phyloP scores from a whole-genome alignment of 2,888 invertebrate genomes.

The Eupithecia subumbrata region DNA sequence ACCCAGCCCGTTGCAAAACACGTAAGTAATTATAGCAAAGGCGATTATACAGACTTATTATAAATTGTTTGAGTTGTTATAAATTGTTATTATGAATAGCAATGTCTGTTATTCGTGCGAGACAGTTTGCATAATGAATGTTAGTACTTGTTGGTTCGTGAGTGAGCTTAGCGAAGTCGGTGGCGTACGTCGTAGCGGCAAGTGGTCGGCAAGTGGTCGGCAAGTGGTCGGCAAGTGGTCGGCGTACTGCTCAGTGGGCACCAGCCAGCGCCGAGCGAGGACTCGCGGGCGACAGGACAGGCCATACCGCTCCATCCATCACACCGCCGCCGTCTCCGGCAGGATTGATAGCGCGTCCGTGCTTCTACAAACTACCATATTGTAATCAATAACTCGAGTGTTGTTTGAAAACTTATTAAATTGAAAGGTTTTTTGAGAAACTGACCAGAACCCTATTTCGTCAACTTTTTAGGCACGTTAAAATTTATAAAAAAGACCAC shows the following conservation, averaged over 20 bases:
- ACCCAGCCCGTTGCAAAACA: conserved; percentile 20
- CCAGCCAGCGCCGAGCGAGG: too few relatives aligned
- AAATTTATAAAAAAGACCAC: too few relatives aligned
- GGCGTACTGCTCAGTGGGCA: background rate
- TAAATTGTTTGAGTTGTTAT: conserved; percentile 23
- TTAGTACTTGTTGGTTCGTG: conserved; percentile 8
- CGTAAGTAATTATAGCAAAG: conserved; percentile 26
- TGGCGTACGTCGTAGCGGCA: background rate
- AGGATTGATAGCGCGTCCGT: too few relatives aligned
- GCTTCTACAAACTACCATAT: too few relatives aligned
- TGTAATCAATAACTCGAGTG: too few relatives aligned
- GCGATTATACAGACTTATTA: conserved; percentile 21
- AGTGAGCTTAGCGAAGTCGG: background rate
- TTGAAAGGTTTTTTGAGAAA: too few relatives aligned
- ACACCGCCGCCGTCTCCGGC: too few relatives aligned
- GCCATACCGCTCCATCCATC: too few relatives aligned
- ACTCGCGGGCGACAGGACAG: too few relatives aligned
- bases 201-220: background rate
- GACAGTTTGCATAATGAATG: conserved; percentile 29
- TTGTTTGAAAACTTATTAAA: too few relatives aligned
- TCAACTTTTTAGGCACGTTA: too few relatives aligned
- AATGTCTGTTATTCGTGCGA: conserved; percentile 12
- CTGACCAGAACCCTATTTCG: too few relatives aligned
- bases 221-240: background rate
- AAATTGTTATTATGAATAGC: conserved; percentile 18